Conservation (phyloP, 2,113 vertebrate species). For the Microtus ochrogaster region DNA sequence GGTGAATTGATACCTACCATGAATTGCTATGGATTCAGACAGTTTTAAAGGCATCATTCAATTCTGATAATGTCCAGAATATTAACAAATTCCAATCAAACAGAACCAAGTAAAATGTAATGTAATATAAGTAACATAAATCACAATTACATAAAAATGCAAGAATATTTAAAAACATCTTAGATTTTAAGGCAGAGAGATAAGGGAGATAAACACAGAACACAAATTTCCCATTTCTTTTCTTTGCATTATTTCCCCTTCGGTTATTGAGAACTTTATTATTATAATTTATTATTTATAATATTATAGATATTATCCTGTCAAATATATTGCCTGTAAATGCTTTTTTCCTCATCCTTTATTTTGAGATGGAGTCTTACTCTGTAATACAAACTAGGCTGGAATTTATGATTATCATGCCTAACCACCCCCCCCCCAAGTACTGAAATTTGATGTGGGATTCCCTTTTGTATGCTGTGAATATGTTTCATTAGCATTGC, state of each 20-base stretch:
- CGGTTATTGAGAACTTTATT: background rate
- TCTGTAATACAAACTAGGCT: background rate
- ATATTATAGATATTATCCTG: background rate
- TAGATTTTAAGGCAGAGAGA: background rate
- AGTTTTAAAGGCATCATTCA: background rate
- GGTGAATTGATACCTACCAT: background rate
- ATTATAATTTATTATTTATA: background rate
- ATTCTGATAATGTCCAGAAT: background rate
- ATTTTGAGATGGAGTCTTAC: background rate
- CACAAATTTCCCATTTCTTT: background rate
- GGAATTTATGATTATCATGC: background rate
- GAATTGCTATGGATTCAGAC: background rate
- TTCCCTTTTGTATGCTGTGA: no score
- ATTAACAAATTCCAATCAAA: background rate
- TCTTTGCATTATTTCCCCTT: background rate
- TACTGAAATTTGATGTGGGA: background rate
- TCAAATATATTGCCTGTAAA: background rate
- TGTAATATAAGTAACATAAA: background rate
- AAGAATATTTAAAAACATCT: background rate
- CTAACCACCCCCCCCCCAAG: no score
- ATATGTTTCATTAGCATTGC: no score
- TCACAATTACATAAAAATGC: background rate
- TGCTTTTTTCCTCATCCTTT: background rate
- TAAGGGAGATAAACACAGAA: background rate
- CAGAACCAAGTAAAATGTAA: background rate